phyloP scores from a whole-genome alignment of 2,888 invertebrate species.

The Dicyrtomina minuta region DNA sequence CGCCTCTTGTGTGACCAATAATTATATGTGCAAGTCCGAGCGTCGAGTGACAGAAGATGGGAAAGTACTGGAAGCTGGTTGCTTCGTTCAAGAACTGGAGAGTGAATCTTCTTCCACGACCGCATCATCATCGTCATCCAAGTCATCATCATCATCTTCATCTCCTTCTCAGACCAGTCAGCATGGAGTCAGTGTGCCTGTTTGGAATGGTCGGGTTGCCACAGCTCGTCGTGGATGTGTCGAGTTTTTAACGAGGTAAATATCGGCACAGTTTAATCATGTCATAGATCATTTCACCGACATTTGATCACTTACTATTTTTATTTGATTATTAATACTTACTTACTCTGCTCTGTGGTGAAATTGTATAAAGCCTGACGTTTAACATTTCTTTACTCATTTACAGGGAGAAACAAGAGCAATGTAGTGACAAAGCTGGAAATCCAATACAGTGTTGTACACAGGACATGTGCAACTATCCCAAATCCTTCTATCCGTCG shows the following conservation, averaged over 20 bases:
- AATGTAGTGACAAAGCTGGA: conserved; percentile 35
- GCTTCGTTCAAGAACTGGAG: conserved; percentile 43
- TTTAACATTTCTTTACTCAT: neutral
- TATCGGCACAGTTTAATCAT: too few species aligned
- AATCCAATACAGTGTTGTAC: conserved; percentile 37
- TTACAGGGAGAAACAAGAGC: conserved; percentile 40
- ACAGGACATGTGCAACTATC: conserved; percentile 47
- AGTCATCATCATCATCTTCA: neutral
- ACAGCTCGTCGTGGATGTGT: conserved; percentile 43
- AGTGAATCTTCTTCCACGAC: conserved; percentile 18
- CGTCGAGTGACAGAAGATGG: conserved; percentile 39
- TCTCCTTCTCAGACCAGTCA: neutral
- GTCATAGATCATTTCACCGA: too few species aligned
- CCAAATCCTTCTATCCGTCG: conserved; percentile 43
- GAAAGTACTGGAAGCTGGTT: conserved; percentile 37
- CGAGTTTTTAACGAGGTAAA: conserved; percentile 41
- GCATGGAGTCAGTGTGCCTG: conserved; percentile 37
- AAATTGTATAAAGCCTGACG: neutral
- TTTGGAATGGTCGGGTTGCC: conserved; percentile 40
- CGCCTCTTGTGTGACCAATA: conserved; percentile 40
- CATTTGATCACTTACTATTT: neutral
- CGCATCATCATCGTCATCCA: neutral
- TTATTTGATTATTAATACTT: too few species aligned
- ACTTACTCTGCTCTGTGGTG: too few species aligned
- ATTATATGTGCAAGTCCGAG: conserved; percentile 47